Conservation (phyloP, 1,140 invertebrate species). For the Drosophila sucinea region DNA sequence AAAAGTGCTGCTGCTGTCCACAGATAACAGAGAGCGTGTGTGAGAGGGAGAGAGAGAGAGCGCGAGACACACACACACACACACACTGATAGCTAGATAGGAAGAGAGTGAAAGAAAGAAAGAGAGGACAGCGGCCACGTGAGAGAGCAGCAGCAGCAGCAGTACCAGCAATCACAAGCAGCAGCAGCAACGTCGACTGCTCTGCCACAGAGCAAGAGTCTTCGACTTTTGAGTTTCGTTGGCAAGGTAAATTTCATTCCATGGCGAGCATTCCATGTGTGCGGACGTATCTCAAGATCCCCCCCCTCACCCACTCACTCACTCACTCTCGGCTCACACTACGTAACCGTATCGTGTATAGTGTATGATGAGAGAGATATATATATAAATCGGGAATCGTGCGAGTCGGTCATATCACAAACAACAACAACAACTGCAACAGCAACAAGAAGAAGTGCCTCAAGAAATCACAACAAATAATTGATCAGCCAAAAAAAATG, state of each 20-base stretch:
- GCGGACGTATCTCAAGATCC: slow-evolving; percentile 51
- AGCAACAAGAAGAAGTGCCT: slow-evolving; percentile 24
- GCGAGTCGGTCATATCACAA: neutral
- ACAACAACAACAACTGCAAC: slow-evolving; percentile 23
- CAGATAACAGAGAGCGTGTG: slow-evolving; percentile 14
- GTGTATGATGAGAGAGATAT: neutral
- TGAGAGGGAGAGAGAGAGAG: slow-evolving; percentile 23
- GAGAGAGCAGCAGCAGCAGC: slow-evolving; percentile 40
- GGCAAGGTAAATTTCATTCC: slow-evolving; percentile 74
- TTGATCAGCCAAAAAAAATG: neutral
- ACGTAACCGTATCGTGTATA: neutral
- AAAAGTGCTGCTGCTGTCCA: slow-evolving; percentile 52
- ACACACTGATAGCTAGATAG: slow-evolving; percentile 16
- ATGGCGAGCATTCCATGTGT: slow-evolving; percentile 59
- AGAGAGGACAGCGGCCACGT: slow-evolving; percentile 34
- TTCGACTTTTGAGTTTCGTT: slow-evolving; percentile 24
- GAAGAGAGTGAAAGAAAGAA: slow-evolving; percentile 15
- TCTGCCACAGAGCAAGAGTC: slow-evolving; percentile 20
- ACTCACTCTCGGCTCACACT: no score
- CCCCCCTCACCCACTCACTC: neutral
- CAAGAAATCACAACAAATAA: slow-evolving; percentile 12
- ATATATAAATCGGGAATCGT: no score
- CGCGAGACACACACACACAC: neutral
- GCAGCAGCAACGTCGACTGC: slow-evolving; percentile 28
- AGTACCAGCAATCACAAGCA: slow-evolving; percentile 5